Evolutionary conservation across 1,140 invertebrate species (phyloP), one percentile per base, ranked within the genome.

Genomic region (Drosophila nebulosa): DNA sequence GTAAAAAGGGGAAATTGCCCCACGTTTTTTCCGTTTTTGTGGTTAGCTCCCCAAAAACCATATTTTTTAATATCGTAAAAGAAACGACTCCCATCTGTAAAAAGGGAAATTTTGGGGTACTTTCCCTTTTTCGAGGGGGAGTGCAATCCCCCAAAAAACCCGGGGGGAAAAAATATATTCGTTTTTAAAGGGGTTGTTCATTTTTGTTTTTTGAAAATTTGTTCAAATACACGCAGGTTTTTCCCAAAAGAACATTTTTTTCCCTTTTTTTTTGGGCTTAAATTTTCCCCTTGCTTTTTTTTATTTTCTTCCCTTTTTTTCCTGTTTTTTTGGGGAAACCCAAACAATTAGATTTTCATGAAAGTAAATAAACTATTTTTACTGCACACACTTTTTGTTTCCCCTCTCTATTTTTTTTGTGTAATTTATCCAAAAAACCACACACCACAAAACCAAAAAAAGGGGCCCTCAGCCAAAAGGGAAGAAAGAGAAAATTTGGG

Each of bases 131-230:
- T 42, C 55, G 53, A 39, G n/a, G n/a, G 42, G n/a, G 26, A 21
- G 14, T 57, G 57, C 32, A 24, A 10, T 16, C n/a, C 14, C 39
- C 39, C 18, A 42, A 42, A 18, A 14, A 30, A 46, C 36, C n/a
- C n/a, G n/a, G n/a, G n/a, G n/a, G n/a, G n/a, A 1, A 72, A 32
- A 30, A 64, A 64, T 27, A 70, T 42, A 50, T 73, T 74, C 77
- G 66, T 55, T 52, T 64, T 61, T 42, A 10, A 46, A n/a, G 46
- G 39, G n/a, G 3, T 14, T 39, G 14, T 10, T 39, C 16, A 57
- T 63, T 80, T 88, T 85, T n/a, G n/a, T 78, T 81, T 85, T 86
- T 86, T 85, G 83, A 78, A 86, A 85, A 85, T n/a, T n/a, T 85
- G 74, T 51, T 50, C 18, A 60, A 53, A 57, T 63, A 69, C 46